Evolutionary conservation across 2,888 invertebrate genomes (phyloP), one percentile per base, ranked within the genome.

Genomic region (Sphinx pinastri): DNA sequence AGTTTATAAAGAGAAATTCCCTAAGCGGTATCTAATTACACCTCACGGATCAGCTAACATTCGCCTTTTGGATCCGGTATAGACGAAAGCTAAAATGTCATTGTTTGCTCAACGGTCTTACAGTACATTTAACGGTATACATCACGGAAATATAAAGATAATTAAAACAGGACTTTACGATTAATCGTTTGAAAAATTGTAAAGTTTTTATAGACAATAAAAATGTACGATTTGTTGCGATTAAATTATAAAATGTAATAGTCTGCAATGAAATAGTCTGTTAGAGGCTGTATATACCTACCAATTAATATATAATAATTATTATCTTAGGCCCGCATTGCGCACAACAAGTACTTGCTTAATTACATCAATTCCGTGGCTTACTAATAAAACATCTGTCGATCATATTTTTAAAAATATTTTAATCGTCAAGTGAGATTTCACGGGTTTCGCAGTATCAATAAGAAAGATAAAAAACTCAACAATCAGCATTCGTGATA

Each of bases 21-120:
- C 63, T 49, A 49, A 19, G 13, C 63, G 63, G 81, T 78, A 71
- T 79, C 79, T 67, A 75, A 79, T 81, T 80, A 79, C 81, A 71
- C 74, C 55, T 73, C 49, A 63, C 63, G 73, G 71, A 71, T 73
- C 69, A 71, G 74, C 76, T 81, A 76, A 67, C 72, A 73, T 76
- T 77, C 57, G 73, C 75, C 75, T 67, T 67, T 68, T 59, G 69
- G 38, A 77, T 82, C 76, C 72, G 45, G 76, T 79, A 79, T 82
- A 80, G 80, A 78, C 78, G 81, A 83, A 83, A 83, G 79, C 74
- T 76, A 63, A 83, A 81, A 79, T 75, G 73, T 77, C 75, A 82
- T 80, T 81, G 83, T 83, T 79, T 74, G 73, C 49, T n/a, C 47
- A 70, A 16, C 66, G 66, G 60, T 55, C 14, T 49, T 7, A 59